These are phyloP conservation scores for Pseudoatta argentina DNA, from an alignment of 1,140 invertebrate species.

Conservation along the genomic window DNA sequence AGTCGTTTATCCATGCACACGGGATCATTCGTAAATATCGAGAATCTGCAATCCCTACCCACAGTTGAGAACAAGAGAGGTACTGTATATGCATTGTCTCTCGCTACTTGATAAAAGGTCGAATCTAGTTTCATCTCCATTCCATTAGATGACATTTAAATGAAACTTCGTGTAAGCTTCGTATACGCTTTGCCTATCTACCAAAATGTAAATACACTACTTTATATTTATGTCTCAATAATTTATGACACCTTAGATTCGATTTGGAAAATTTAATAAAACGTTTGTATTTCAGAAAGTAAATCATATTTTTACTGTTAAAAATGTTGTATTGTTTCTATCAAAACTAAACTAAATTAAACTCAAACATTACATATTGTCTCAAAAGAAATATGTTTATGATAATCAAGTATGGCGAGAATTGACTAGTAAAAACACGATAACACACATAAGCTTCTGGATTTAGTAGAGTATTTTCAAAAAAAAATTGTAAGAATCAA, in stretches of 20 bases:
- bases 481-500: slow-evolving; percentile 20
- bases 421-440: slow-evolving; percentile 18
- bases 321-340: background rate
- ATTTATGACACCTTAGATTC: background rate
- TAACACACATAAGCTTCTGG: background rate
- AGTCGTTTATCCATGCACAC: slow-evolving; percentile 48
- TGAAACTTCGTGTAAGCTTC: background rate
- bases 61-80: slow-evolving; percentile 1
- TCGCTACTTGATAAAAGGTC: background rate
- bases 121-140: slow-evolving; percentile 12
- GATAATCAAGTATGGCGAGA: background rate
- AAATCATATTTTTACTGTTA: background rate
- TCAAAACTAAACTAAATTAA: background rate
- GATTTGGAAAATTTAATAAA: background rate
- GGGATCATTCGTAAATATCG: slow-evolving; percentile 51
- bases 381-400: background rate
- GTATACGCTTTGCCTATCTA: background rate
- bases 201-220: no score
- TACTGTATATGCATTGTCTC: background rate
- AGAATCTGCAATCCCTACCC: slow-evolving; percentile 41
- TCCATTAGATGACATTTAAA: slow-evolving; percentile 50
- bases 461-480: background rate
- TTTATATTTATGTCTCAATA: background rate
- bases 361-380: background rate
- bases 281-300: background rate